Evolutionary conservation across 2,797 vertebrate genomes (phyloP), one percentile per base, ranked within the genome.

Genomic region (Eurystomus glaucurus): DNA sequence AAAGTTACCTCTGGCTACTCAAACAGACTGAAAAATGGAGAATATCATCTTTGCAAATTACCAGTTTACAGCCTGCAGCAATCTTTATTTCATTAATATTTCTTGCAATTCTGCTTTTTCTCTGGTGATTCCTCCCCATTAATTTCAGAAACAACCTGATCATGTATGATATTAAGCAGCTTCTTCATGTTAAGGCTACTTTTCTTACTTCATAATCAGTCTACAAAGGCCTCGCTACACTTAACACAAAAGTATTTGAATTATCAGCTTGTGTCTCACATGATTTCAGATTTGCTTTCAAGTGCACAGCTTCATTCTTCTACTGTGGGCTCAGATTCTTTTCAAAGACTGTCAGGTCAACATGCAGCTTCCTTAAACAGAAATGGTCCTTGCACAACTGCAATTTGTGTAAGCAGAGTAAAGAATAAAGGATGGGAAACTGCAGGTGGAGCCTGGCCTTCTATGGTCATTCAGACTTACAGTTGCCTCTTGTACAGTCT

Each of bases 221-320:
- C 60, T 85, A 83, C 72, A 76, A 76, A 90, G 60, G 48, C 52
- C 61, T 89, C 39, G 33, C 50, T 78, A 82, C 21, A 15, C 65
- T 92, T 71, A 62, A 75, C 4, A 33, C 26, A 82, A 70, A 93
- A 91, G 26, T 11, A 55, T 39, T 1, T 93, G 41, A 85, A 58
- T 71, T 77, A 85, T n/a, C 48, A 95, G 57, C n/a, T 72, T 77
- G 57, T 80, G n/a, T 89, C 77, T 91, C 41, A 80, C 39, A 64
- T n/a, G 17, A 74, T 61, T 90, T 35, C 66, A 41, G 41, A 51
- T 35, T 55, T 78, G 43, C 37, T 85, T 93, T 58, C 58, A 71
- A 87, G 35, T 46, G 8, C 74, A 66, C 10, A 68, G 76, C 65
- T 76, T 70, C 0, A 0, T 70, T 71, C 46, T 64, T 81, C 58